These are phyloP conservation scores for Acanthosepion lycidas DNA, from an alignment of 2,888 invertebrate species.

Conservation along the genomic window DNA sequence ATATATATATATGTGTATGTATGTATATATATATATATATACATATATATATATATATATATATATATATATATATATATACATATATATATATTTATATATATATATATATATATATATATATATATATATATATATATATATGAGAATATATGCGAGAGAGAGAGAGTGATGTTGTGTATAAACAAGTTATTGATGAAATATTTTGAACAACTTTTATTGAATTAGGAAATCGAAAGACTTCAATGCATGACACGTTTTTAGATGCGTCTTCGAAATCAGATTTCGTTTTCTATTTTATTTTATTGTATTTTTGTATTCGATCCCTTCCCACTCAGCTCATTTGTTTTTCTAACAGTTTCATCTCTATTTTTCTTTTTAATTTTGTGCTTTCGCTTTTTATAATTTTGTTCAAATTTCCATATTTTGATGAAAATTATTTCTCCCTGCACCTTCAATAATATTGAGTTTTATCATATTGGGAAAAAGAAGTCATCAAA, in stretches of 20 bases:
- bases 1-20: background rate
- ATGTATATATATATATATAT: background rate
- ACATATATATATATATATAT: background rate
- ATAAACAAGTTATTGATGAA: background rate
- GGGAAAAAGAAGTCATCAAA: background rate
- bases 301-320: background rate
- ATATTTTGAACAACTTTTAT: background rate
- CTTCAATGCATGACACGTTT: background rate
- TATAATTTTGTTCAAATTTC: background rate
- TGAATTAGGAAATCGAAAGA: background rate
- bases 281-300: background rate
- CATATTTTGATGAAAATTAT: constrained; percentile 22
- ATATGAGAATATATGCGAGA: no score
- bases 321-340: background rate
- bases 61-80: background rate
- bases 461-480: background rate
- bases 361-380: background rate
- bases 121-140: background rate
- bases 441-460: background rate
- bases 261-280: background rate
- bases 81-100: background rate
- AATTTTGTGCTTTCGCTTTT: background rate
- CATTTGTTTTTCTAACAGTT: background rate
- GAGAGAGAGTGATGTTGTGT: background rate
- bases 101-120: constrained; percentile 1